A percentile compares a stretch with the other conserved stretches of the same genome.
These are phyloP conservation scores for Rosalia funebris DNA, from an alignment of 2,888 invertebrate species.

Conservation along the genomic window DNA sequence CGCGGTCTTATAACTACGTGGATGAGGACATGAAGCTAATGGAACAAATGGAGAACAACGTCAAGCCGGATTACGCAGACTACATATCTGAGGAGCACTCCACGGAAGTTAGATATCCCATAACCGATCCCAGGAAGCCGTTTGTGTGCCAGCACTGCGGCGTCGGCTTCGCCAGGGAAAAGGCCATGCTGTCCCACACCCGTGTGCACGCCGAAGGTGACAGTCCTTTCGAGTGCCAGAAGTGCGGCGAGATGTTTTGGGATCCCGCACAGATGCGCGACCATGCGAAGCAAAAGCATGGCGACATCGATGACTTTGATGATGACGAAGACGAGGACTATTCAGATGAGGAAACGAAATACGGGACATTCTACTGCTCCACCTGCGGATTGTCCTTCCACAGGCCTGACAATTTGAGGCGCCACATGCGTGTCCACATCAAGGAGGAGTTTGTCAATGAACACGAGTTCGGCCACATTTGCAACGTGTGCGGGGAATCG, in stretches of 20 bases:
- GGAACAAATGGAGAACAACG: slow-evolving; percentile 63
- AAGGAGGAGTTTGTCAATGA: slow-evolving; percentile 64
- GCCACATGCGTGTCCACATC: slow-evolving; percentile 69
- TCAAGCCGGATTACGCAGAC: slow-evolving; percentile 55
- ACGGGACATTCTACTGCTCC: slow-evolving; percentile 72
- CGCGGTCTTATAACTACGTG: slow-evolving; percentile 64
- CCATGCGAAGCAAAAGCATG: slow-evolving; percentile 71
- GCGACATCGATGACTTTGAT: slow-evolving; percentile 57
- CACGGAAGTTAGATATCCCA: slow-evolving; percentile 63
- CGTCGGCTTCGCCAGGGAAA: slow-evolving; percentile 81
- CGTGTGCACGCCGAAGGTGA: slow-evolving; percentile 62
- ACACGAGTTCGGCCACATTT: slow-evolving; percentile 71
- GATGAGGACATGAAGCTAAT: slow-evolving; percentile 65
- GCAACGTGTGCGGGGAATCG: slow-evolving; percentile 82
- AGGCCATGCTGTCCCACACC: slow-evolving; percentile 81
- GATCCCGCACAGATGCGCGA: slow-evolving; percentile 70
- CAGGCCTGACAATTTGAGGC: slow-evolving; percentile 76
- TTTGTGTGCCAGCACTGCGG: slow-evolving; percentile 84
- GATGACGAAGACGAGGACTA: slow-evolving; percentile 67
- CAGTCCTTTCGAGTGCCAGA: slow-evolving; percentile 81
- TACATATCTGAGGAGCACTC: slow-evolving; percentile 49
- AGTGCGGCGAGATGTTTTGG: slow-evolving; percentile 87
- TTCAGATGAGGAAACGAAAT: slow-evolving; percentile 70
- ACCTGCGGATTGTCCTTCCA: slow-evolving; percentile 85
- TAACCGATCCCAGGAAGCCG: slow-evolving; percentile 78